Base-by-base conservation (phyloP, 2,888 invertebrate species). In the Trichopoda pennipes region DNA sequence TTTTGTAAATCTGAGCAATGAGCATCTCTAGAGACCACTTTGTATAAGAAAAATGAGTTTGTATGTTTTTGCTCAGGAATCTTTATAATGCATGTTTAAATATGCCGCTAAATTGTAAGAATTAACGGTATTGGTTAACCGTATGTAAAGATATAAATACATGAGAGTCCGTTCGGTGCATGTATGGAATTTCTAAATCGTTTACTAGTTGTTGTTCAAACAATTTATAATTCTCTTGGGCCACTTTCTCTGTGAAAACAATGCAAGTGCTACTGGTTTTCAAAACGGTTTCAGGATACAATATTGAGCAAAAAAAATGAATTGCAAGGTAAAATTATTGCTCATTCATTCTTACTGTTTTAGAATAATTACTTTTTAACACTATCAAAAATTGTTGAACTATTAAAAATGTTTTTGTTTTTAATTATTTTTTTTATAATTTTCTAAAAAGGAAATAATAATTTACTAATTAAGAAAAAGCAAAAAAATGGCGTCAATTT, bases 101-200 rank as follows among this genome's bases (percentile, higher is more conserved):
- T 77, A 55, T 69, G 58, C 84, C 84, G 84, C 84, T 85, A 85
- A 85, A 84, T 85, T 85, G 79, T 69, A 32, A 64, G 84, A 85
- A 85, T 77, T 85, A 85, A 85, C 84, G 85, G 85, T 84, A 80
- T 80, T 77, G 84, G 75, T 85, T 84, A 81, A 73, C 80, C 79
- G 61, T 75, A 83, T 77, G 75, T 35, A 63, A 63, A 38, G 38
- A 12, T 38, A 38, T 12, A 7, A 38, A 38, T 1, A 63, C 32
- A 14, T 47, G 10, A 21, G 38, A 58, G 42, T 23, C 23, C 10
- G 21, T 56, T 55, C 47, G 47, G 63, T 38, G 21, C 63, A 44
- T 55, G 16, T 21, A 28, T 28, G 56, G 70, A 72, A 28, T 63
- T 64, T 55, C 53, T 12, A 78, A 74, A 70, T 70, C 70, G 74